Evolutionary conservation across 2,113 vertebrate genomes (phyloP).

Genomic region (Tretioscincus oriximinensis): DNA sequence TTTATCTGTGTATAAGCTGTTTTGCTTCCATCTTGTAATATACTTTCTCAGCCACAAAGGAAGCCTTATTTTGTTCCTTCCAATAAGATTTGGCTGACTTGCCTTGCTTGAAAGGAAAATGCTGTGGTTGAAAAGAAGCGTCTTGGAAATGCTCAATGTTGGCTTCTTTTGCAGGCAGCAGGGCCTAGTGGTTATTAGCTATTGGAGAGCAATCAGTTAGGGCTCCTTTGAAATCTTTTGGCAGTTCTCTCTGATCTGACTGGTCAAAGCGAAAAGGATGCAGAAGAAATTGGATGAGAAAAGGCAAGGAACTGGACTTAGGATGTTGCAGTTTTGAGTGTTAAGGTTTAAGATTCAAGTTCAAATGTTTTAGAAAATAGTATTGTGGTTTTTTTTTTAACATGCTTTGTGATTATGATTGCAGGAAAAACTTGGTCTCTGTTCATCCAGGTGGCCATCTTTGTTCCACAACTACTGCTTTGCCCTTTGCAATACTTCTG

Average conservation of each 20-base stretch:
- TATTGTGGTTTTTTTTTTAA: neutral
- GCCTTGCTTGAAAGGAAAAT: conserved; percentile 10
- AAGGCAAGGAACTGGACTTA: neutral
- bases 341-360: neutral
- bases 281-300: neutral
- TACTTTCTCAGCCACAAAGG: conserved; percentile 21
- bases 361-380: neutral
- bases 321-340: neutral
- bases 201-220: neutral
- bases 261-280: neutral
- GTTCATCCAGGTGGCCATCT: neutral
- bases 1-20: neutral
- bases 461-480: neutral
- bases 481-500: neutral
- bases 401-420: neutral
- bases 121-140: neutral
- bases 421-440: neutral
- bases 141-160: neutral
- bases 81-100: conserved; percentile 2
- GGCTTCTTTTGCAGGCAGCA: neutral
- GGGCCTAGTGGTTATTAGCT: neutral
- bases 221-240: neutral
- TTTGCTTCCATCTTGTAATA: conserved; percentile 12
- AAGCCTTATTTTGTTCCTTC: neutral
- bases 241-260: neutral